Conservation (phyloP, 2,888 invertebrate genomes). For the Drosophila lacicola region DNA sequence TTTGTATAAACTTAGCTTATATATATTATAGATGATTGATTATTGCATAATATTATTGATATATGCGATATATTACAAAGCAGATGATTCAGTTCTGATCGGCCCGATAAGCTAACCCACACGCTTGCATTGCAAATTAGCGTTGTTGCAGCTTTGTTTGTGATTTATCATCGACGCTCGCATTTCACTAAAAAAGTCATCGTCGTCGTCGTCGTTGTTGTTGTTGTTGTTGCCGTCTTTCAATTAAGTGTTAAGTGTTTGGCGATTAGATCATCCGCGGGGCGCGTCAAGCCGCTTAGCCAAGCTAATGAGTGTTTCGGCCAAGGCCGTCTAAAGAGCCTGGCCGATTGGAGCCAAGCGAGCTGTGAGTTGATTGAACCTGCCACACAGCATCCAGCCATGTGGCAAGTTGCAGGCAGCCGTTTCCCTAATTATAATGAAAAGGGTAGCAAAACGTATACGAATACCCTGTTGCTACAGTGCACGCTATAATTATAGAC, state of each 20-base stretch:
- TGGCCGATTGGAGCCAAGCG: conserved; percentile 20
- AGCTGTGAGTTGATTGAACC: conserved; percentile 59
- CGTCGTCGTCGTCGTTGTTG: background rate
- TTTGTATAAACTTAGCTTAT: background rate
- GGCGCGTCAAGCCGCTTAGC: conserved; percentile 63
- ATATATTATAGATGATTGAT: background rate
- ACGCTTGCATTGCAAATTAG: conserved; percentile 33
- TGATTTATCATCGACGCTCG: conserved; percentile 49
- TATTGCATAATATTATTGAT: background rate
- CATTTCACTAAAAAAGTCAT: conserved; percentile 38
- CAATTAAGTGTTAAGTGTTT: conserved; percentile 65
- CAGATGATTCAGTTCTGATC: conserved; percentile 35
- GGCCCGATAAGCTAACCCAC: conserved; percentile 16
- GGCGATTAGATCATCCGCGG: conserved; percentile 64
- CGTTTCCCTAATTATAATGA: conserved; percentile 28
- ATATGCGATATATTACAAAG: conserved; percentile 5
- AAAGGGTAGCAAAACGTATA: conserved; percentile 17
- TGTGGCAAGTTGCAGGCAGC: conserved; percentile 53
- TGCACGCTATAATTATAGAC: conserved; percentile 50
- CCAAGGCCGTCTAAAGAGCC: conserved; percentile 57
- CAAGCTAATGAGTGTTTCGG: conserved; percentile 50
- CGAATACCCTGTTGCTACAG: conserved; percentile 27
- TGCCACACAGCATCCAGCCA: conserved; percentile 47
- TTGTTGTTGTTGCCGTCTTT: conserved; percentile 4
- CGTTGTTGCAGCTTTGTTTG: conserved; percentile 34